phyloP scores from a whole-genome alignment of 1,140 invertebrate genomes.

The Capitella teleta region DNA sequence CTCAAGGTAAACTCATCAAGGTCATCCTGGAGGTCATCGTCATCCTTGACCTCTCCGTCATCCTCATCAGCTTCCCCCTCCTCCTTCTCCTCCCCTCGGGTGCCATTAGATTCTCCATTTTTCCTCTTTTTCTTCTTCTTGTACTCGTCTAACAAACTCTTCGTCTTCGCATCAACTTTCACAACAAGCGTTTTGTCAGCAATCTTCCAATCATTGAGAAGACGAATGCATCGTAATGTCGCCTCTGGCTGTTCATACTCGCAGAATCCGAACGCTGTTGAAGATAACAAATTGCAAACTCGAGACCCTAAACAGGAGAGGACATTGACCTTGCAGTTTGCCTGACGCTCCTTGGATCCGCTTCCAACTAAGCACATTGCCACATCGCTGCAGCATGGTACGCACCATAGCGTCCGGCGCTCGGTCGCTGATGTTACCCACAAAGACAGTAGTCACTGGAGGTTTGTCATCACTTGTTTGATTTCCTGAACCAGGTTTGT shows the following conservation, averaged over 20 bases:
- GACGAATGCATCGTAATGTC: constrained; percentile 79
- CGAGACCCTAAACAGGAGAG: not conserved
- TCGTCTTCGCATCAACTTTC: constrained; percentile 96
- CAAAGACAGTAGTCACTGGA: constrained; percentile 91
- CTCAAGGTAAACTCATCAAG: constrained; percentile 30
- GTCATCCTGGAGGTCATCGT: constrained; percentile 21
- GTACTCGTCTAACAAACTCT: constrained; percentile 83
- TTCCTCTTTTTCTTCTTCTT: constrained; percentile 41
- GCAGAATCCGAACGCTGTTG: constrained; percentile 79
- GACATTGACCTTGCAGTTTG: constrained; percentile 45
- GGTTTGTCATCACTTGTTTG: constrained; percentile 44
- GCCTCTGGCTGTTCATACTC: constrained; percentile 90
- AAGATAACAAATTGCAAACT: not conserved
- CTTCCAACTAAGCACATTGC: constrained; percentile 91
- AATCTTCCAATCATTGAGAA: constrained; percentile 87
- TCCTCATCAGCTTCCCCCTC: constrained; percentile 45
- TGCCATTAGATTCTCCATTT: too few relatives aligned
- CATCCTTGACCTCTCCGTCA: constrained; percentile 21
- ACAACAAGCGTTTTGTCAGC: constrained; percentile 88
- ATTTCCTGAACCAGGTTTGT: too few relatives aligned
- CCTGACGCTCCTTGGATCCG: constrained; percentile 72
- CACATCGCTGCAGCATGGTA: constrained; percentile 73
- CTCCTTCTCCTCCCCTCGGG: constrained; percentile 12
- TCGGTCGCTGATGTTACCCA: constrained; percentile 92
- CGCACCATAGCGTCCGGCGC: constrained; percentile 91